phyloP scores from a whole-genome alignment of 2,888 invertebrate species.

The Andrena haemorrhoa region DNA sequence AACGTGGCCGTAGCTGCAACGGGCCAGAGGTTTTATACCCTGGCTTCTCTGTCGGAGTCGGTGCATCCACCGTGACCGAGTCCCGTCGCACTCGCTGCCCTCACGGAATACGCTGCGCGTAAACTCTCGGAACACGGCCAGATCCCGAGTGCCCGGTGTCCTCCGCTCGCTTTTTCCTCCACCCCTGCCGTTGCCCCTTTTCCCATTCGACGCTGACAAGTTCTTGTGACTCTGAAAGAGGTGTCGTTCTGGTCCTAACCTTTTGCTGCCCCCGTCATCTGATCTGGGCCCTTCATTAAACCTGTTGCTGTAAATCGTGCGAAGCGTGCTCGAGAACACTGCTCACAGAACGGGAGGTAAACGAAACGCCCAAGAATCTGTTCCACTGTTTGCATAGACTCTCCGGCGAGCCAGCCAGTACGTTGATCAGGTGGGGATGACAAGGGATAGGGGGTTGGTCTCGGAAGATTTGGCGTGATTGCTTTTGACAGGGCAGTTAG shows the following conservation, averaged over 20 bases:
- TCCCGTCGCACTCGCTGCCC: conserved; percentile 65
- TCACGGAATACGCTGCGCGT: conserved; percentile 68
- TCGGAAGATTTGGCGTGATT: conserved; percentile 65
- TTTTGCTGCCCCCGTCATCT: too few relatives aligned
- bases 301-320: conserved; percentile 17
- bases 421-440: conserved; percentile 45
- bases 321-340: background rate
- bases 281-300: background rate
- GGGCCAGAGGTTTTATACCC: conserved; percentile 71
- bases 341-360: too few relatives aligned
- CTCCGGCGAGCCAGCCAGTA: background rate
- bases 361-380: background rate
- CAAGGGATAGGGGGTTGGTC: conserved; percentile 46
- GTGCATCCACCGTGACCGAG: conserved; percentile 75
- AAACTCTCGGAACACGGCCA: conserved; percentile 67
- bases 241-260: background rate
- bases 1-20: conserved; percentile 72
- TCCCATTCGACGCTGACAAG: background rate
- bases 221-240: background rate
- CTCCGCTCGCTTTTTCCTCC: background rate
- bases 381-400: conserved; percentile 5
- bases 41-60: conserved; percentile 48
- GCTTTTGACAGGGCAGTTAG: conserved; percentile 69
- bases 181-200: background rate
- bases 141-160: conserved; percentile 52